phyloP scores from a whole-genome alignment of 2,113 vertebrate genomes.

The human (Homo sapiens) region GRCh38 chr6:48763001-48763500 shows the following conservation, averaged over 20 bases:
- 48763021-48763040: not conserved
- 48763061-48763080: not conserved
- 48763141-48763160: not conserved
- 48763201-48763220: not conserved
- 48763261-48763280: not conserved
- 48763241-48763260: not conserved
- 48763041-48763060: not conserved
- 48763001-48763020: not conserved
- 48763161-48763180: not conserved
- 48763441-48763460: not conserved
- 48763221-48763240: not conserved
- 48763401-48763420: not conserved
- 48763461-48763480: not conserved
- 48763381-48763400: not conserved
- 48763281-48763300: not conserved
- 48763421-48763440: not conserved
- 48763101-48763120: not conserved
- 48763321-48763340: not conserved
- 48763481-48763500: not conserved
- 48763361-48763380: not conserved
- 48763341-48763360: not conserved
- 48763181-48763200: not conserved
- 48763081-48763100: not conserved
- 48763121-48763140: not conserved
- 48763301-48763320: not conserved